Base-by-base conservation (phyloP, 2,888 invertebrate species). In the Noctua janthe region DNA sequence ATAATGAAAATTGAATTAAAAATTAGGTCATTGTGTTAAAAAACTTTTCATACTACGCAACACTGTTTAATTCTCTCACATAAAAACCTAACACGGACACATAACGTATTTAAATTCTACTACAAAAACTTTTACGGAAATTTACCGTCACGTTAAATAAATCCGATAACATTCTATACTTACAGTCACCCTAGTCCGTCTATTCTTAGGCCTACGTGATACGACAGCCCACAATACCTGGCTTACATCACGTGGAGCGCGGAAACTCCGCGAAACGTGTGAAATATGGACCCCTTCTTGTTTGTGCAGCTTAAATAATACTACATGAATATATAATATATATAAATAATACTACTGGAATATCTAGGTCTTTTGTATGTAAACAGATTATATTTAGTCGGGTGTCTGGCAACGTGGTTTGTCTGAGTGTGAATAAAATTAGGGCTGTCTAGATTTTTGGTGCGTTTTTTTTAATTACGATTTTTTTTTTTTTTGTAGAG, bases 131-230 rank as follows among this genome's bases (percentile, higher is more conserved):
- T 43, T 67, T 49, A 1, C 11, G n/a, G 15, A 49, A 70, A n/a
- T 70, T 69, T 35, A 17, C 51, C 8, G 20, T 54, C 13, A 10
- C 17, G 49, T 51, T 39, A 49, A 5, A 49, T 39, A 56, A 70
- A 8, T 64, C 80, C 39, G 29, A 70, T 49, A 39, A n/a, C 20
- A 83, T 78, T 83, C 35, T 35, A 35, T 11, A 56, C n/a, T 8
- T 77, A 29, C 10, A 23, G 78, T 54, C 43, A 43, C n/a, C 49
- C 13, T 47, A 47, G 47, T 7, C n/a, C 1, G 13, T 71, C 51
- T 83, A 83, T 83, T 74, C 56, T 39, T 73, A 74, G 71, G 2
- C 59, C 67, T 87, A 84, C 87, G 80, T 87, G 84, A 66, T 69
- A 15, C 8, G 23, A 8, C 62, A 47, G 43, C 11, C n/a, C 15